These are phyloP conservation scores for Sarotherodon lohbergeri DNA, from an alignment of 2,113 vertebrate species.

Conservation along the genomic window DNA sequence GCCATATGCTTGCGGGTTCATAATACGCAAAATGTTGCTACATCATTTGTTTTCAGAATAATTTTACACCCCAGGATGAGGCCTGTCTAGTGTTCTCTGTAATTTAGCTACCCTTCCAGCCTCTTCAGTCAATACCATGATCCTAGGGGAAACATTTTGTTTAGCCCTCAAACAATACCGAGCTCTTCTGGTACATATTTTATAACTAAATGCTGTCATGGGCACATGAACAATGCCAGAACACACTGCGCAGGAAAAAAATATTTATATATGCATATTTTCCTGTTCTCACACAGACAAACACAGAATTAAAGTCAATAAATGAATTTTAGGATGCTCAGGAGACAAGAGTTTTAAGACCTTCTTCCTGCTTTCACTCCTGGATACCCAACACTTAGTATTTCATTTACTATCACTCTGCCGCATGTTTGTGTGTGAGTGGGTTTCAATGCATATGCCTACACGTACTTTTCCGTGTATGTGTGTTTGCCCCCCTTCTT, in stretches of 20 bases:
- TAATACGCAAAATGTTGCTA: conserved; percentile 46
- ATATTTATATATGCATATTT: conserved; percentile 7
- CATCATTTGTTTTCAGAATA: conserved; percentile 57
- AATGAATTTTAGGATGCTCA: conserved; percentile 67
- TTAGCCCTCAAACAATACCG: conserved; percentile 50
- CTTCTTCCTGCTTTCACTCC: conserved; percentile 67
- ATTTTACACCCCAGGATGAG: conserved; percentile 42
- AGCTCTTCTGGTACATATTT: conserved; percentile 53
- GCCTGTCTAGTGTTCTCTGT: conserved; percentile 34
- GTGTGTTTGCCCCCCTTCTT: not conserved
- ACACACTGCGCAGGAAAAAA: conserved; percentile 39
- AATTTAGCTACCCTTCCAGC: conserved; percentile 45
- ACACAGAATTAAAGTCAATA: conserved; percentile 66
- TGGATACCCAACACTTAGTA: conserved; percentile 57
- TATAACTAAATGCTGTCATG: conserved; percentile 55
- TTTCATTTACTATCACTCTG: conserved; percentile 55
- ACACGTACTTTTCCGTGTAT: not conserved
- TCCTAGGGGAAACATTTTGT: conserved; percentile 52
- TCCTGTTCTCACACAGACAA: conserved; percentile 10
- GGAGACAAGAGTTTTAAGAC: conserved; percentile 62
- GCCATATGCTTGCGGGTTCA: conserved; percentile 20
- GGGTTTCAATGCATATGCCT: not conserved
- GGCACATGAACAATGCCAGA: conserved; percentile 54
- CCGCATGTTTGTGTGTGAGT: not conserved
- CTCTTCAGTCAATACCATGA: conserved; percentile 36